Evolutionary conservation across 2,888 invertebrate genomes (phyloP).

Genomic region (Cotesia congregata): DNA sequence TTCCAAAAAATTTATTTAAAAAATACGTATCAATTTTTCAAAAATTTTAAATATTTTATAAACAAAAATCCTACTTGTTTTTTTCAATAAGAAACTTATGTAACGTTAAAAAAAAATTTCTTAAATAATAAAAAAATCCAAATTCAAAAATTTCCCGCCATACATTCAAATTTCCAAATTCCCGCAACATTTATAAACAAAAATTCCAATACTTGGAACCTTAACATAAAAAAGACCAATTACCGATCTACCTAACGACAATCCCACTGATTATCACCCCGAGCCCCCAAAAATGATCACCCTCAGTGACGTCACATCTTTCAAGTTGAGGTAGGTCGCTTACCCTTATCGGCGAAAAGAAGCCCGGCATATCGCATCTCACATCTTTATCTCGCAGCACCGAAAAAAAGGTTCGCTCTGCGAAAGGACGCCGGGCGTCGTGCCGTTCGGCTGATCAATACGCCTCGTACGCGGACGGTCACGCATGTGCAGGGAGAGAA

Average conservation of each 20-base stretch:
- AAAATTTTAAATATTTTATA: too few relatives aligned
- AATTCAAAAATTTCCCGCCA: too few relatives aligned
- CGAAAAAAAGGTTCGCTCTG: slow-evolving; percentile 66
- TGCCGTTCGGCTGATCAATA: slow-evolving; percentile 71
- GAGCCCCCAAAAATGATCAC: background rate
- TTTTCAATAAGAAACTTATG: too few relatives aligned
- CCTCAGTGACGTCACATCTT: background rate
- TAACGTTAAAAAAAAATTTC: too few relatives aligned
- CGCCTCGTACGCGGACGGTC: slow-evolving; percentile 70
- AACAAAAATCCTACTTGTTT: too few relatives aligned
- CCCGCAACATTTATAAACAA: too few relatives aligned
- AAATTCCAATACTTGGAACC: too few relatives aligned
- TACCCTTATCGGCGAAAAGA: background rate
- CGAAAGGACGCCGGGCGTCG: slow-evolving; percentile 70
- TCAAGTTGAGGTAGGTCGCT: background rate
- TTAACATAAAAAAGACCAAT: background rate
- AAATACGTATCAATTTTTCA: too few relatives aligned
- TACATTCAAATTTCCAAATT: too few relatives aligned
- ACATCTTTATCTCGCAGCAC: slow-evolving; percentile 9
- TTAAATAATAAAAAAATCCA: too few relatives aligned
- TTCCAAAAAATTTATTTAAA: too few relatives aligned
- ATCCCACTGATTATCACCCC: background rate
- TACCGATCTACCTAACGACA: too few relatives aligned
- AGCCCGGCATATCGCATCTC: background rate
- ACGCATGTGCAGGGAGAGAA: slow-evolving; percentile 67